A percentile compares a stretch with the other conserved stretches of the same genome.
These are phyloP conservation scores for Papilio aristodemus DNA, from an alignment of 1,140 invertebrate genomes.

Conservation along the genomic window DNA sequence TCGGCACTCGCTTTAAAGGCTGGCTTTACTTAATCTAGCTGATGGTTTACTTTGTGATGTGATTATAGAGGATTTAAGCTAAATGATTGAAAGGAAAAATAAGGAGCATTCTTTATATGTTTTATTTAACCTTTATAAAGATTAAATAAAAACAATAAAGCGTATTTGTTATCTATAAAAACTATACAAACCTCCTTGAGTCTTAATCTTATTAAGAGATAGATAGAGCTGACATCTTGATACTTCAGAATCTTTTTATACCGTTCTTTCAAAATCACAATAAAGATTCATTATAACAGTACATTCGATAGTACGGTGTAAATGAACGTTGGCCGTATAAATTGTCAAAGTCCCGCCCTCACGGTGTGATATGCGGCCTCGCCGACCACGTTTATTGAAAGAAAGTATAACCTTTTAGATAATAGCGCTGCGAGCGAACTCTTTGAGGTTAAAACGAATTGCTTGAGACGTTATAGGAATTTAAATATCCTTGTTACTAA, in stretches of 20 bases:
- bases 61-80: background rate
- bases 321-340: slow-evolving; percentile 17
- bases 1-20: background rate
- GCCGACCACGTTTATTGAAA: slow-evolving; percentile 15
- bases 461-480: slow-evolving; percentile 6
- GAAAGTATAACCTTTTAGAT: background rate
- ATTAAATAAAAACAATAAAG: too few relatives aligned
- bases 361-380: slow-evolving; percentile 13
- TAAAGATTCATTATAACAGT: background rate
- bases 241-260: too few relatives aligned
- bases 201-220: too few relatives aligned
- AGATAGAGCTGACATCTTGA: too few relatives aligned
- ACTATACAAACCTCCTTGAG: too few relatives aligned
- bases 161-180: too few relatives aligned
- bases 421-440: slow-evolving; percentile 8
- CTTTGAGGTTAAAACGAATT: slow-evolving; percentile 21
- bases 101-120: too few relatives aligned
- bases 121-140: too few relatives aligned
- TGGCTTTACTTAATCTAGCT: background rate
- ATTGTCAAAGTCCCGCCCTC: background rate
- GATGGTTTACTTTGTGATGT: background rate
- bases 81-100: too few relatives aligned
- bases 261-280: background rate
- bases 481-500: slow-evolving; percentile 8
- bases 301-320: background rate